These are phyloP conservation scores for Capreolus pygargus DNA, from an alignment of 2,113 vertebrate genomes.

Conservation along the genomic window DNA sequence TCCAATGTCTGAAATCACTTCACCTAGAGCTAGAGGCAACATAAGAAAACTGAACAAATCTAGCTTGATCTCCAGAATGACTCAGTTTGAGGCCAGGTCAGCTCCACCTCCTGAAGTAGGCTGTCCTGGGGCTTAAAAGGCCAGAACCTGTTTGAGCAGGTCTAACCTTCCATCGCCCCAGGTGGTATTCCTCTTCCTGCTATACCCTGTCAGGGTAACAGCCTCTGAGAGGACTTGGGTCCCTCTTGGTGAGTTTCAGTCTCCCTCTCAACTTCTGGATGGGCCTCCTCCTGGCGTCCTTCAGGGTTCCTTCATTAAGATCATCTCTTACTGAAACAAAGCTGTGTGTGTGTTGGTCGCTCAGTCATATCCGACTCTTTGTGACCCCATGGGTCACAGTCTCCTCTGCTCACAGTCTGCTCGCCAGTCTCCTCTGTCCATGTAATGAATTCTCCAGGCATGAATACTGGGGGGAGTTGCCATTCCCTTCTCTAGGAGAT, in stretches of 20 bases:
- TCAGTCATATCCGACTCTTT: background rate
- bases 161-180: background rate
- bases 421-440: background rate
- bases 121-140: background rate
- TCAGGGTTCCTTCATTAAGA: background rate
- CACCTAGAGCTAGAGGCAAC: background rate
- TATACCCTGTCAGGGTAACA: background rate
- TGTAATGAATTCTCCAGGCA: background rate
- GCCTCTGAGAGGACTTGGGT: background rate
- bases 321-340: background rate
- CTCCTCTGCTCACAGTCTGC: background rate
- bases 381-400: background rate
- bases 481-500: background rate
- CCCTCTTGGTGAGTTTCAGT: background rate
- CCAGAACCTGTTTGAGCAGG: background rate
- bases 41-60: background rate
- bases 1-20: background rate
- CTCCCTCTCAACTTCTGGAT: background rate
- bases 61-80: background rate
- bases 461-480: background rate
- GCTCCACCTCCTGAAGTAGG: background rate
- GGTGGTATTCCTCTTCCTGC: background rate
- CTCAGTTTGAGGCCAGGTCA: background rate
- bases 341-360: background rate
- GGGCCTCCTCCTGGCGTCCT: background rate